Base-by-base conservation (phyloP, 2,113 vertebrate species). In the Xyliphius kryptos region DNA sequence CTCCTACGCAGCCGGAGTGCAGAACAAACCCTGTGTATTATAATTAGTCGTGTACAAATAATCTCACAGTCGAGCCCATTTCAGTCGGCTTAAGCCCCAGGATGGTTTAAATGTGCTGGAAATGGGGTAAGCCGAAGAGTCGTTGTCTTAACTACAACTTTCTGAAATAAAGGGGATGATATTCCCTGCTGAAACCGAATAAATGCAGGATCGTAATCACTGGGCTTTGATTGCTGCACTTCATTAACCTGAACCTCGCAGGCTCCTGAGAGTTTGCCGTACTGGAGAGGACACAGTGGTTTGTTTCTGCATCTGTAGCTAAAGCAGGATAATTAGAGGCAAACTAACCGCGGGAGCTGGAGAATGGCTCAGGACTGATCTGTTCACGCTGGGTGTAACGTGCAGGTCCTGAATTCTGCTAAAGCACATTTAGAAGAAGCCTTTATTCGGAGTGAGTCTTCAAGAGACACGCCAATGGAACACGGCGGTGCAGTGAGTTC, bases 181-280 rank as follows among this genome's bases (percentile, higher is more conserved):
- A 22, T 72, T 75, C 72, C 76, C 63, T 68, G 63, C 32, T n/a
- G 51, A 74, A 65, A 53, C 77, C 58, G 61, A 66, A 66, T 72
- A 74, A 76, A 75, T 78, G 67, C 70, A 69, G 63, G 46, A 72
- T 75, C 54, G 74, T 78, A 80, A 71, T 71, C 74, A 71, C 76
- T 73, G 66, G 72, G 77, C 72, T 79, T 78, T 86, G 80, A 82
- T 78, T 83, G 76, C 64, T 72, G 72, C 78, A 81, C 78, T 83
- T 86, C 79, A 86, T 85, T 86, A 86, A 83, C 83, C 83, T 83
- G 82, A 81, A 79, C 77, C 77, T 74, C 77, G 79, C 26, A 58
- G 82, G 68, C 70, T 84, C 81, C 77, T 75, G 67, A 80, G 83
- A 84, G 72, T 70, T 79, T 77, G 64, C 74, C 75, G 73, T 81